Evolutionary conservation across 2,888 invertebrate species (phyloP).

Genomic region (Hirtodrosophila histrioides): DNA sequence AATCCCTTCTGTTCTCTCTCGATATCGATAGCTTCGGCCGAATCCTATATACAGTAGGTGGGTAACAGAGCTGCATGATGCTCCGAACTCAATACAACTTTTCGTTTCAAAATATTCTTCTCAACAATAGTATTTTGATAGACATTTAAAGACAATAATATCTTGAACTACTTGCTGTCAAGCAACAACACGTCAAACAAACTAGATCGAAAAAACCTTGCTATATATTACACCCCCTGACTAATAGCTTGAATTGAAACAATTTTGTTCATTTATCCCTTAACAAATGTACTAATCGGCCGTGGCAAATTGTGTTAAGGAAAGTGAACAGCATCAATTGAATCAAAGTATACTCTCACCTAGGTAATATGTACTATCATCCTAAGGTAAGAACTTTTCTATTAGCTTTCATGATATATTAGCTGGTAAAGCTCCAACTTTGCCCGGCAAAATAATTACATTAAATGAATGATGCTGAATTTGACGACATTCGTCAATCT

Average conservation of each 20-base stretch:
- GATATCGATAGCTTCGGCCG: slow-evolving; percentile 17
- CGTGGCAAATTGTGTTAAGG: too few relatives aligned
- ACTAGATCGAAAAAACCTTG: slow-evolving; percentile 10
- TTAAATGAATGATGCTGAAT: too few relatives aligned
- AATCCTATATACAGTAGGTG: slow-evolving; percentile 9
- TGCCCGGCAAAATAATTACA: too few relatives aligned
- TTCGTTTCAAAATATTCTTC: slow-evolving; percentile 9
- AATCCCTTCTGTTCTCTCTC: slow-evolving; percentile 19
- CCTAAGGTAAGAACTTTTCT: too few relatives aligned
- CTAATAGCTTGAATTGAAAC: background rate
- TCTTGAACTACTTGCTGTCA: slow-evolving; percentile 16
- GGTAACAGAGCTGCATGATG: slow-evolving; percentile 21
- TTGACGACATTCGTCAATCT: too few relatives aligned
- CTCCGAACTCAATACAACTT: slow-evolving; percentile 13
- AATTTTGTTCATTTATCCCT: too few relatives aligned
- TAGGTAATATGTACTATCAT: too few relatives aligned
- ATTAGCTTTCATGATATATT: too few relatives aligned
- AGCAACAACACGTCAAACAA: background rate
- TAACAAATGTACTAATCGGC: too few relatives aligned
- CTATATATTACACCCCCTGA: background rate
- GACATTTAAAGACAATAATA: background rate
- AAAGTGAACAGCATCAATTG: too few relatives aligned
- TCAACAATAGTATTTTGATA: background rate
- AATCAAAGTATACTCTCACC: too few relatives aligned
- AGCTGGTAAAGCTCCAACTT: too few relatives aligned